Percentiles rank a stretch among this genome's conserved stretches.
Evolutionary conservation across 2,888 invertebrate genomes (phyloP).

Genomic region (Ennomos fuscantarius): DNA sequence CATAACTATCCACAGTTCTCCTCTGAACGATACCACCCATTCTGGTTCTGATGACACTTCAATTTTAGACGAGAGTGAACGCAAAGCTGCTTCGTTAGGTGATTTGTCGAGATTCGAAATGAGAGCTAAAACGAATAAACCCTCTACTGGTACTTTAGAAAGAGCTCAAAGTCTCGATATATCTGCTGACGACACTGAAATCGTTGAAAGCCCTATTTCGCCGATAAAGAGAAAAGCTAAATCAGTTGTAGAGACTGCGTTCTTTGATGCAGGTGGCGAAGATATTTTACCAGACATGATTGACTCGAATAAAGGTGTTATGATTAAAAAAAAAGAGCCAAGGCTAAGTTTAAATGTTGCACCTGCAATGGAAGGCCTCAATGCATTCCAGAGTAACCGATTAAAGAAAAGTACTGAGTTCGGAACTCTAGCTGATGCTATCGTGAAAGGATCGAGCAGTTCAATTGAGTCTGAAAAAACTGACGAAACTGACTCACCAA

Average conservation of each 20-base stretch:
- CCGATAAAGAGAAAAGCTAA: slow-evolving; percentile 89
- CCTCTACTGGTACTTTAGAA: slow-evolving; percentile 87
- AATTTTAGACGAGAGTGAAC: slow-evolving; percentile 85
- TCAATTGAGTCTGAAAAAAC: slow-evolving; percentile 75
- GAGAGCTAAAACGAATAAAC: slow-evolving; percentile 72
- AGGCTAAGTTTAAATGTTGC: slow-evolving; percentile 81
- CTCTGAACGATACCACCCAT: slow-evolving; percentile 78
- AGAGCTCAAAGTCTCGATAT: slow-evolving; percentile 93
- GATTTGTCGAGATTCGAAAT: slow-evolving; percentile 89
- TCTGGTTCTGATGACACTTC: slow-evolving; percentile 79
- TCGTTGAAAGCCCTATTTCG: slow-evolving; percentile 71
- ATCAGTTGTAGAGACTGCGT: slow-evolving; percentile 78
- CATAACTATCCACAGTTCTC: slow-evolving; percentile 90
- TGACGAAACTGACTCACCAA: slow-evolving; percentile 55
- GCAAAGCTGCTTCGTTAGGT: slow-evolving; percentile 92
- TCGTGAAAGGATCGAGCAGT: slow-evolving; percentile 83
- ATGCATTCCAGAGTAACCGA: slow-evolving; percentile 88
- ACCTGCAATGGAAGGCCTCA: slow-evolving; percentile 87
- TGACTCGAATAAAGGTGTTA: slow-evolving; percentile 65
- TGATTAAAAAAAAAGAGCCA: slow-evolving; percentile 83
- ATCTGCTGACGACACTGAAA: slow-evolving; percentile 83
- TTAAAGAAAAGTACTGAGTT: slow-evolving; percentile 91
- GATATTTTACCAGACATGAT: slow-evolving; percentile 77
- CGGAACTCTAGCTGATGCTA: slow-evolving; percentile 91
- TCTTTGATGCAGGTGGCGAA: slow-evolving; percentile 73